Base-by-base conservation (phyloP, 2,113 vertebrate species). In the Pyxicephalus adspersus region DNA sequence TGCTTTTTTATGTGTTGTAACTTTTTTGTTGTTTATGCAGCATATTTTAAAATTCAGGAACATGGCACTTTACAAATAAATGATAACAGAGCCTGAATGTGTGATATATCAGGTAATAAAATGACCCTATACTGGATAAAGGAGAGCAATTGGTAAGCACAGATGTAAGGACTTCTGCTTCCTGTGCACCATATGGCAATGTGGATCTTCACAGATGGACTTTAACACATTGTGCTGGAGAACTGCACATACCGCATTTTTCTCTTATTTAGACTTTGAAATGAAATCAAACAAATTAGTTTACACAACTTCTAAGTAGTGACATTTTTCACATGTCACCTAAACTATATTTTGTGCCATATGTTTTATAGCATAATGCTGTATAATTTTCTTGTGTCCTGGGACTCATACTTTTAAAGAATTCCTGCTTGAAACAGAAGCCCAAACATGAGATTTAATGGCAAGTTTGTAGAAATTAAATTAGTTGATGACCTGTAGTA, bases 261-360 rank as follows among this genome's bases (percentile, higher is more conserved):
- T 64, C 60, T 77, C 61, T 65, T 77, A 64, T 77, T 77, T 65
- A 77, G 23, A 77, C 51, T 77, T 58, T 54, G 75, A 64, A 77
- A 77, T 77, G 45, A 77, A 77, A 77, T 77, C 61, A 77, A 77
- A 77, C 61, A 77, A 77, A 77, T 77, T 77, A 77, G 75, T 65
- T 77, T 77, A 77, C 75, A 11, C 61, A 77, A 77, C 61, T 64
- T 26, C 61, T 77, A 77, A 77, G 60, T 65, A 61, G 75, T 77
- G 75, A 65, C 61, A 64, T 77, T 77, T 77, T 77, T 77, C 75
- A 77, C 61, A 63, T 77, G 75, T 77, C 50, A 64, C 51, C 60
- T 54, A 64, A 28, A 52, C 45, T 65, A 77, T 65, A 77, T 54
- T 65, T 29, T 65, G 26, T 77, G 54, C 75, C 75, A 65, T 65